Conservation (phyloP, 1,140 invertebrate genomes). For the Globodera rostochiensis region DNA sequence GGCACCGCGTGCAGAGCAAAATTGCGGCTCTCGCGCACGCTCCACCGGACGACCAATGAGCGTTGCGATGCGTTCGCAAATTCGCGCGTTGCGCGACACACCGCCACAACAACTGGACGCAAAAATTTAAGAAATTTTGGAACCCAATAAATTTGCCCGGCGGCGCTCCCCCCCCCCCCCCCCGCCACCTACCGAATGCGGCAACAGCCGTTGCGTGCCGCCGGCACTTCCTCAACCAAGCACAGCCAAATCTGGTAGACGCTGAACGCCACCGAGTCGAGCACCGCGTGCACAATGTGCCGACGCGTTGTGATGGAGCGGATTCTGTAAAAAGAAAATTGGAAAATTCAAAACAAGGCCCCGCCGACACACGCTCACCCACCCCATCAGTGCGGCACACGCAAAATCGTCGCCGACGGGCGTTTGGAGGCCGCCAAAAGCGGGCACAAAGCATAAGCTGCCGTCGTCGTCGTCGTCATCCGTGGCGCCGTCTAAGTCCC, state of each 20-base stretch:
- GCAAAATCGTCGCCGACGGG: slow-evolving; percentile 84
- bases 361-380: background rate
- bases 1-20: slow-evolving; percentile 55
- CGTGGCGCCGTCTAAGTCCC: background rate
- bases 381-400: slow-evolving; percentile 64
- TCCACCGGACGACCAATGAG: slow-evolving; percentile 77
- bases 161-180: slow-evolving; percentile 1
- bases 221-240: slow-evolving; percentile 64
- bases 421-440: slow-evolving; percentile 85
- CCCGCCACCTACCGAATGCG: slow-evolving; percentile 3
- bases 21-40: slow-evolving; percentile 68
- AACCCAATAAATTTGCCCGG: background rate
- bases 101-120: slow-evolving; percentile 83
- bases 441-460: slow-evolving; percentile 86
- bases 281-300: slow-evolving; percentile 79
- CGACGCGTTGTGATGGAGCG: slow-evolving; percentile 77
- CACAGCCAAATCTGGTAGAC: slow-evolving; percentile 77
- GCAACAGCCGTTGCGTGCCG: background rate
- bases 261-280: slow-evolving; percentile 85
- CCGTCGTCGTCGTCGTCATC: slow-evolving; percentile 76
- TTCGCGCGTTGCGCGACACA: slow-evolving; percentile 85
- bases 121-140: slow-evolving; percentile 32
- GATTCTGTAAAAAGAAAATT: slow-evolving; percentile 78
- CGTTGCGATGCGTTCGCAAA: slow-evolving; percentile 83
- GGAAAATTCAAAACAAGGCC: slow-evolving; percentile 59